These are phyloP conservation scores for Metalampra italica DNA, from an alignment of 2,888 invertebrate species.

Conservation along the genomic window DNA sequence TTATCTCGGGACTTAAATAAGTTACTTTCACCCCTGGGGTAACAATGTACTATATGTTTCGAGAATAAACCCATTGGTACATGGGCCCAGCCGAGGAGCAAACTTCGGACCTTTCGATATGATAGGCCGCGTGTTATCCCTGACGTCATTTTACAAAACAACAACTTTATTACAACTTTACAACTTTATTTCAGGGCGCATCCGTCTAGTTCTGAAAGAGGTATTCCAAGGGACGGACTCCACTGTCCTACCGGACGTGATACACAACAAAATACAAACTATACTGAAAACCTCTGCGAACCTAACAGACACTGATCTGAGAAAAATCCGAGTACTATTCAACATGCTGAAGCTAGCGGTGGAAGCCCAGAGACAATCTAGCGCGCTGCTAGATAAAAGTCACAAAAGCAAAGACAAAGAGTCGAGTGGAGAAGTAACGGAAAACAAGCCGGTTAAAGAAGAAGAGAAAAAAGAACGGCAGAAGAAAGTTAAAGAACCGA, in stretches of 20 bases:
- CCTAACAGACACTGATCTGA: conserved; percentile 45
- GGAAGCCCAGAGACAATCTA: conserved; percentile 2
- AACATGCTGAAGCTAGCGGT: conserved; percentile 54
- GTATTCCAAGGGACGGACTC: conserved; percentile 49
- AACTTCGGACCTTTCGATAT: too few species aligned
- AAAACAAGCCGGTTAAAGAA: conserved; percentile 9
- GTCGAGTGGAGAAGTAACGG: background rate
- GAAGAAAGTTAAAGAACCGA: conserved; percentile 47
- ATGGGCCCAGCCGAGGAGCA: too few species aligned
- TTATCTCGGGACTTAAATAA: too few species aligned
- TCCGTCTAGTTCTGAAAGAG: conserved; percentile 48
- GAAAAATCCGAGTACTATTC: conserved; percentile 57
- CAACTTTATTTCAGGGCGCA: conserved; percentile 46
- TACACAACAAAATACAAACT: conserved; percentile 49
- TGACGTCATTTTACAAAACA: too few species aligned
- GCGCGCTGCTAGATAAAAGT: conserved; percentile 7
- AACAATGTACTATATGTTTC: too few species aligned
- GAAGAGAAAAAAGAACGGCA: conserved; percentile 21
- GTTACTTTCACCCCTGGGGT: too few species aligned
- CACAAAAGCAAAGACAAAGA: background rate
- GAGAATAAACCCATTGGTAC: too few species aligned
- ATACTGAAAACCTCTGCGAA: conserved; percentile 35
- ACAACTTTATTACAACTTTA: too few species aligned
- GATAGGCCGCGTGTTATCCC: too few species aligned
- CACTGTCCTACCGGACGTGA: conserved; percentile 46